Conservation (phyloP, 2,113 vertebrate genomes). For the Ochotona princeps region DNA sequence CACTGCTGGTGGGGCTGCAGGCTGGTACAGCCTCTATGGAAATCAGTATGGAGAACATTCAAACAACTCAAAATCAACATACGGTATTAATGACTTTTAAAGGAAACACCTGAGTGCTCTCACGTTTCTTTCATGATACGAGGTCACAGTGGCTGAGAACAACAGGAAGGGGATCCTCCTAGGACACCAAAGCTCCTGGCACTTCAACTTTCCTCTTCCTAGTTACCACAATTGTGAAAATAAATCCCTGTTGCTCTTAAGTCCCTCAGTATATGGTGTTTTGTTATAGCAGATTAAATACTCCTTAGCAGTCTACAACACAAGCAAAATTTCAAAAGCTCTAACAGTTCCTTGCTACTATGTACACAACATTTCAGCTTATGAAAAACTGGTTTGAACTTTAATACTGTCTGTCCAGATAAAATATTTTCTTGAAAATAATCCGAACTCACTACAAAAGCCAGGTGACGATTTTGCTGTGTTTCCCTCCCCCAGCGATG, state of each 20-base stretch:
- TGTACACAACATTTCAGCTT: neutral
- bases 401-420: neutral
- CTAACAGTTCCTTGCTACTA: neutral
- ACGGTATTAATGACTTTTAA: neutral
- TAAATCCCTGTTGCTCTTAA: neutral
- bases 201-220: neutral
- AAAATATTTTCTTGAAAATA: slow-evolving; percentile 15
- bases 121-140: neutral
- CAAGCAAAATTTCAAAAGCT: neutral
- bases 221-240: neutral
- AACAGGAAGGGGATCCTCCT: neutral
- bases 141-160: neutral
- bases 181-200: neutral
- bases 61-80: too few species aligned
- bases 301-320: neutral
- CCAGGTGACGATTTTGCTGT: neutral
- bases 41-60: too few species aligned
- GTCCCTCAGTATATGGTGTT: neutral
- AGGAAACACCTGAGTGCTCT: neutral
- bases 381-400: neutral
- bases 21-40: too few species aligned
- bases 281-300: neutral
- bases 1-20: too few species aligned
- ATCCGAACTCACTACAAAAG: neutral
- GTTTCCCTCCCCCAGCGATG: neutral